Conservation (phyloP, 2,888 invertebrate genomes). For the Zonitis immaculata region DNA sequence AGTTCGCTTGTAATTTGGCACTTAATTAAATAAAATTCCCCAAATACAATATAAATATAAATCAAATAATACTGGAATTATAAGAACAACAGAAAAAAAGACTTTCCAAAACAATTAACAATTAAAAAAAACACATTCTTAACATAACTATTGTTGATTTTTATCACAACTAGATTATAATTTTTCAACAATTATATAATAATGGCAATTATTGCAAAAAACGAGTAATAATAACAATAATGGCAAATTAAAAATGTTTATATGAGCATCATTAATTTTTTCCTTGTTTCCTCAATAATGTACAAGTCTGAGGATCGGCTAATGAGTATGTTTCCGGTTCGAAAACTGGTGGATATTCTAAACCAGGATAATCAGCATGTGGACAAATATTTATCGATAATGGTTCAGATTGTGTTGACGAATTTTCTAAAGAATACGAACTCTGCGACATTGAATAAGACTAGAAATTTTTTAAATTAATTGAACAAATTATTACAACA, state of each 20-base stretch:
- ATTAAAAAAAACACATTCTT: neutral
- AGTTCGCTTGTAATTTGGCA: slow-evolving; percentile 3
- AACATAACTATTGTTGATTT: no score
- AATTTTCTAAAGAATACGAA: slow-evolving; percentile 36
- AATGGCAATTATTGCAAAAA: no score
- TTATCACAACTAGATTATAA: no score
- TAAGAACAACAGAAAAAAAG: neutral
- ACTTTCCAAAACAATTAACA: neutral
- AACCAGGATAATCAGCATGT: slow-evolving; percentile 66
- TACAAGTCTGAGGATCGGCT: slow-evolving; percentile 51
- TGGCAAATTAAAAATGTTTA: neutral
- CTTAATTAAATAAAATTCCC: neutral
- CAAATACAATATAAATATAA: slow-evolving; percentile 1
- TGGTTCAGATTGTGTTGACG: slow-evolving; percentile 22
- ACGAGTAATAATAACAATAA: no score
- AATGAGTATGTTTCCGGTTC: slow-evolving; percentile 80
- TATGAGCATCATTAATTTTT: slow-evolving; percentile 17
- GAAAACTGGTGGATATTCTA: slow-evolving; percentile 82
- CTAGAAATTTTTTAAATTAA: slow-evolving; percentile 19
- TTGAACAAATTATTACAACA: neutral
- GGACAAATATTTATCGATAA: slow-evolving; percentile 29
- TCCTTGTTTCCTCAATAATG: slow-evolving; percentile 40
- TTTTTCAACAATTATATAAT: no score
- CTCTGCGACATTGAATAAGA: slow-evolving; percentile 29
- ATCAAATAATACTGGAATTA: slow-evolving; percentile 4